These are phyloP conservation scores for Sandelia bainsii DNA, from an alignment of 2,797 vertebrate genomes.

Conservation along the genomic window DNA sequence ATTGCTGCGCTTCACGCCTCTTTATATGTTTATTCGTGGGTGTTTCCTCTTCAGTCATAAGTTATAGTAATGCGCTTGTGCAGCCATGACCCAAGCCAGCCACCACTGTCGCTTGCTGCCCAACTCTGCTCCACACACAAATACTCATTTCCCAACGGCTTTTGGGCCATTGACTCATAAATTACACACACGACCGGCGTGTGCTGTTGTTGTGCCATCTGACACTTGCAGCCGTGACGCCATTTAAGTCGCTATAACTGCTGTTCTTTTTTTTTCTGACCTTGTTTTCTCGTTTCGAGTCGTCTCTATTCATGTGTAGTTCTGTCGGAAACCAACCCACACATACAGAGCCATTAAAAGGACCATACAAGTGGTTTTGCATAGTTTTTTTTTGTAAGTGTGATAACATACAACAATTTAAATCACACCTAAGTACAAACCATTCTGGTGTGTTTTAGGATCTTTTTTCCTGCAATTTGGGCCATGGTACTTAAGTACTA, in stretches of 20 bases:
- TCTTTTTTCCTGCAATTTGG: neutral
- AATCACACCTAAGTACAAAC: slow-evolving; percentile 3
- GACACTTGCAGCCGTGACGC: slow-evolving; percentile 25
- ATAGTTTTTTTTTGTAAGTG: neutral
- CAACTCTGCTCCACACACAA: slow-evolving; percentile 17
- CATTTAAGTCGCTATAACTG: slow-evolving; percentile 12
- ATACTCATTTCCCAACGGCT: slow-evolving; percentile 18
- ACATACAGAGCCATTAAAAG: neutral
- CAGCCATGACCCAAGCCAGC: slow-evolving; percentile 36
- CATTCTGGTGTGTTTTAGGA: neutral
- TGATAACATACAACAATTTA: neutral
- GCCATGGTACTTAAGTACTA: neutral
- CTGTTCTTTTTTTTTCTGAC: neutral
- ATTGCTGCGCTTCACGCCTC: neutral
- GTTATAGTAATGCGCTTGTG: slow-evolving; percentile 47
- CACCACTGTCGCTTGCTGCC: slow-evolving; percentile 40
- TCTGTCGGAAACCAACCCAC: neutral
- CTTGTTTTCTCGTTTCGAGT: neutral
- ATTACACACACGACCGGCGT: slow-evolving; percentile 32
- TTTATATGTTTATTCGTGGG: slow-evolving; percentile 2
- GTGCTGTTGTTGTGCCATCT: slow-evolving; percentile 41
- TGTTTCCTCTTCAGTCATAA: slow-evolving; percentile 36
- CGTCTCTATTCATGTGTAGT: neutral
- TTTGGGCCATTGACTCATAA: slow-evolving; percentile 50
- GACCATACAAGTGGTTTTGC: slow-evolving; percentile 3